Conservation (phyloP, 1,140 invertebrate species). For the Neomicropteryx cornuta region DNA sequence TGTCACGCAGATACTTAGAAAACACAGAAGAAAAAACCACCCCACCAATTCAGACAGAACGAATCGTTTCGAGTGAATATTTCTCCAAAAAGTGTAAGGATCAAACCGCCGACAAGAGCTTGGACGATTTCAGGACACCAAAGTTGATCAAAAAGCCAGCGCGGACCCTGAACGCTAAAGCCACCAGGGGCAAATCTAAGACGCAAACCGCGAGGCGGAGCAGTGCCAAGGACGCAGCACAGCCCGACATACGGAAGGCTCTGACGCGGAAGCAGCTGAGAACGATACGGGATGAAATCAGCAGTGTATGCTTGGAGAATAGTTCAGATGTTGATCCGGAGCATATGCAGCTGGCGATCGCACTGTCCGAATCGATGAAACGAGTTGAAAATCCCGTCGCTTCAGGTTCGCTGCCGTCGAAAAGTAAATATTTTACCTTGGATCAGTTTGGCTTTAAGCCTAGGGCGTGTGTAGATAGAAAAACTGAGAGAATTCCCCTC, state of each 20-base stretch:
- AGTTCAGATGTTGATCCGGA: constrained; percentile 40
- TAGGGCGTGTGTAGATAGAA: constrained; percentile 21
- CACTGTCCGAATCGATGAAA: constrained; percentile 40
- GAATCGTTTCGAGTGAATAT: constrained; percentile 24
- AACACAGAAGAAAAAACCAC: too few species aligned
- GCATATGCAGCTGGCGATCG: constrained; percentile 42
- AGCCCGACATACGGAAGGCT: constrained; percentile 28
- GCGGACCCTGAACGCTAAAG: constrained; percentile 10
- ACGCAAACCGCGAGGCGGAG: constrained; percentile 10
- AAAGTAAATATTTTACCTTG: constrained; percentile 14
- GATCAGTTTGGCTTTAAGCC: constrained; percentile 23
- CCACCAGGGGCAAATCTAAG: neutral
- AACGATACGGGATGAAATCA: constrained; percentile 28
- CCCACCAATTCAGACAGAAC: too few species aligned
- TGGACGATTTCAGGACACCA: constrained; percentile 24
- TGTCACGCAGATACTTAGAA: neutral
- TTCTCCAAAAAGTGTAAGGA: constrained; percentile 19
- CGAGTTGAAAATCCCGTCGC: constrained; percentile 15
- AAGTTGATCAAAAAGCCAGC: constrained; percentile 14
- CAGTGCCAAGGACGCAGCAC: constrained; percentile 20
- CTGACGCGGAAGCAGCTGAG: constrained; percentile 25
- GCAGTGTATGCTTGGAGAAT: constrained; percentile 25
- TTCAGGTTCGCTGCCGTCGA: constrained; percentile 5
- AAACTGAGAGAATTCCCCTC: constrained; percentile 16
- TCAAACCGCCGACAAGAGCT: constrained; percentile 35